Evolutionary conservation across 2,888 invertebrate genomes (phyloP).

Genomic region (Macropis europaea): DNA sequence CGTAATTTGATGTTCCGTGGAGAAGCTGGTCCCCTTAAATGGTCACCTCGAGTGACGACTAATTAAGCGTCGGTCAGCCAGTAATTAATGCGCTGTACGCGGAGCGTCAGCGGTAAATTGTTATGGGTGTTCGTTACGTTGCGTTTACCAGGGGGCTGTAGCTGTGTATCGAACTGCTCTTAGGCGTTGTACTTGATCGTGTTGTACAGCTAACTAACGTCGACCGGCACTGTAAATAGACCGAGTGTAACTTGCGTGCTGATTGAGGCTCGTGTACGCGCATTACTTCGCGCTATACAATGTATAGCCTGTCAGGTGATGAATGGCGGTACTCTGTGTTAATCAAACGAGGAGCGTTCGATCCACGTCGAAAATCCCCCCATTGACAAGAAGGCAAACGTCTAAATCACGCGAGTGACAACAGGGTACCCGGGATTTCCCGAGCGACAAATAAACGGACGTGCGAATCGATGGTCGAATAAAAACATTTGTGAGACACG

Average conservation of each 20-base stretch:
- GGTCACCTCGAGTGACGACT: not conserved
- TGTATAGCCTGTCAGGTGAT: not conserved
- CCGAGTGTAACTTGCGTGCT: slow-evolving; percentile 40
- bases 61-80: slow-evolving; percentile 1
- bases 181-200: slow-evolving; percentile 27
- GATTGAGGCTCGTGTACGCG: slow-evolving; percentile 32
- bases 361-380: not conserved
- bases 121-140: slow-evolving; percentile 42
- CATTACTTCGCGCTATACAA: slow-evolving; percentile 28
- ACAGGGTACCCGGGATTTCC: too few species aligned
- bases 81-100: slow-evolving; percentile 27
- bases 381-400: not conserved
- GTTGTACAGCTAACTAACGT: slow-evolving; percentile 39
- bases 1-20: not conserved
- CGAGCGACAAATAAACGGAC: too few species aligned
- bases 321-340: slow-evolving; percentile 11
- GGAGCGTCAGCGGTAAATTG: slow-evolving; percentile 31
- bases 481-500: too few species aligned
- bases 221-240: slow-evolving; percentile 37
- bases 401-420: not conserved
- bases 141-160: slow-evolving; percentile 23
- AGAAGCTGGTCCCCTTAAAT: not conserved
- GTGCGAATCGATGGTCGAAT: too few species aligned
- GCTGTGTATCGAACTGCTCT: slow-evolving; percentile 39
- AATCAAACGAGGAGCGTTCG: not conserved